Evolutionary conservation across 2,797 vertebrate genomes (phyloP).

Genomic region (Zalophus californianus): DNA sequence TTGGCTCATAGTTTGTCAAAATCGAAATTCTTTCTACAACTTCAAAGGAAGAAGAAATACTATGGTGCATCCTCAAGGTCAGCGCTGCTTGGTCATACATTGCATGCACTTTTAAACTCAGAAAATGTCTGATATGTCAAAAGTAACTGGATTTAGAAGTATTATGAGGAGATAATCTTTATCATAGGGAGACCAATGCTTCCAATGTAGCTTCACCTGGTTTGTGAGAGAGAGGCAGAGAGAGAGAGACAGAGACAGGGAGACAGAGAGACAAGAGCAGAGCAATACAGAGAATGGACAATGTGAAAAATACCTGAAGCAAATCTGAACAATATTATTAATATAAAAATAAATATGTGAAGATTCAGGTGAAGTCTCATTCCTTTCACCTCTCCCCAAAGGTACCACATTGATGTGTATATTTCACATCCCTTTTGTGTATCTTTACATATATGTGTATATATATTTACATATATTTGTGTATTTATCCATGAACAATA

Average conservation of each 20-base stretch:
- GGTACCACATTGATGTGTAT: background rate
- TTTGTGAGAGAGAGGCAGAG: background rate
- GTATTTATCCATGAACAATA: background rate
- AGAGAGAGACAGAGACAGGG: background rate
- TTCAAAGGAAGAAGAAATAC: slow-evolving; percentile 34
- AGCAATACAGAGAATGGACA: background rate
- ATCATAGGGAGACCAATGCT: background rate
- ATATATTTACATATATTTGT: background rate
- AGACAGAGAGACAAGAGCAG: background rate
- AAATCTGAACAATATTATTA: background rate
- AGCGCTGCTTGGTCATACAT: background rate
- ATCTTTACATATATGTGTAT: background rate
- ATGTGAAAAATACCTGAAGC: background rate
- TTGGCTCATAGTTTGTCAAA: background rate
- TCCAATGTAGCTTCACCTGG: background rate
- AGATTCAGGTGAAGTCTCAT: background rate
- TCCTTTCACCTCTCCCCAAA: background rate
- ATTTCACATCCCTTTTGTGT: background rate
- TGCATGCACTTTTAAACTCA: background rate
- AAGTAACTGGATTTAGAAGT: background rate
- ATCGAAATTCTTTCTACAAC: slow-evolving; percentile 17
- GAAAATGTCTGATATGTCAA: background rate
- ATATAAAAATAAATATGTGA: background rate
- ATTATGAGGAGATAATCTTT: slow-evolving; percentile 20
- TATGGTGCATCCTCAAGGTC: background rate